phyloP scores from a whole-genome alignment of 2,113 vertebrate species.

The Hiodon tergisus region DNA sequence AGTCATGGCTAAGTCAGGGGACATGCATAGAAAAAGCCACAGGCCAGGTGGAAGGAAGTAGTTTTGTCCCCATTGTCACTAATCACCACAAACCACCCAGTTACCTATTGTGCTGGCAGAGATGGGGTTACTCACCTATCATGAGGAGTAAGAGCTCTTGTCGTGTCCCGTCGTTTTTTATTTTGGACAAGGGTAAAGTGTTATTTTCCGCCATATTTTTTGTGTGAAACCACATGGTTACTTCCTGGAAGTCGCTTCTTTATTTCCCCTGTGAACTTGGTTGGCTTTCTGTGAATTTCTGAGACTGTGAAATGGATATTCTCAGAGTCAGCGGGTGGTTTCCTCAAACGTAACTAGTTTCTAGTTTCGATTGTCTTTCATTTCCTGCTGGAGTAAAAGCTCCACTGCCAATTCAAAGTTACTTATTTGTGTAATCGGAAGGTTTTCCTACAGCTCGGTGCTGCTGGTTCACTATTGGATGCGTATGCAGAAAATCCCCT shows the following conservation, averaged over 20 bases:
- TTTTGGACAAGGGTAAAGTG: not conserved
- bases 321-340: too few species aligned
- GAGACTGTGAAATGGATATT: not conserved
- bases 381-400: slow-evolving; percentile 10
- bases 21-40: too few species aligned
- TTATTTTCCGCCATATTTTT: slow-evolving; percentile 1
- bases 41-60: too few species aligned
- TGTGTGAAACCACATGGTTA: slow-evolving; percentile 2
- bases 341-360: too few species aligned
- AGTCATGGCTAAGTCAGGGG: too few species aligned
- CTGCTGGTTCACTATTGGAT: slow-evolving; percentile 8
- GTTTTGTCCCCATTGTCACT: too few species aligned
- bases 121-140: too few species aligned
- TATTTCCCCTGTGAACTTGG: slow-evolving; percentile 1
- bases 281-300: not conserved
- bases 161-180: too few species aligned
- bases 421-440: slow-evolving; percentile 19
- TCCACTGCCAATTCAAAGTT: slow-evolving; percentile 19
- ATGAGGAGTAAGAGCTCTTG: too few species aligned
- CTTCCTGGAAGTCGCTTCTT: not conserved
- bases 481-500: slow-evolving; percentile 16
- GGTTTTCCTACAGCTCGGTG: not conserved
- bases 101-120: too few species aligned
- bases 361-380: not conserved
- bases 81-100: too few species aligned